phyloP scores from a whole-genome alignment of 2,113 vertebrate species.

The Pontoporia blainvillei region DNA sequence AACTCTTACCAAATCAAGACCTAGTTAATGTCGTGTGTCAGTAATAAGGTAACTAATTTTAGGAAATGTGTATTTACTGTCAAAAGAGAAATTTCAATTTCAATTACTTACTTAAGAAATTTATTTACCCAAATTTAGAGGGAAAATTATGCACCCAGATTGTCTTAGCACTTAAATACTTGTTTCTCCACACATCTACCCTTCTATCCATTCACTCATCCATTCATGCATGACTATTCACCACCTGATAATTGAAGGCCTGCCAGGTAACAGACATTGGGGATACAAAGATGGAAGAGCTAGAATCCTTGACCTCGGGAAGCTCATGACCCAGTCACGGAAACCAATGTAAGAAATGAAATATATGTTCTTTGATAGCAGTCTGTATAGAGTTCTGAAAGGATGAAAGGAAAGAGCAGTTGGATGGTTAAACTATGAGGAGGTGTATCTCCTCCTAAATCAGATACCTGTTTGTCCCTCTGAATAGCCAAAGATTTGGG shows the following conservation, averaged over 20 bases:
- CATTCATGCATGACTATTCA: neutral
- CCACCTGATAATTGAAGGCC: neutral
- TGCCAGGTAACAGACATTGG: neutral
- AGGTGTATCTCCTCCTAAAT: neutral
- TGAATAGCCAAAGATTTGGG: neutral
- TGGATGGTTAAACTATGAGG: neutral
- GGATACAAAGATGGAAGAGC: neutral
- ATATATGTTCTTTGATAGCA: neutral
- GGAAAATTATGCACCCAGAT: neutral
- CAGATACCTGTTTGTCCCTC: neutral
- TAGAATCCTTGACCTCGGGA: neutral
- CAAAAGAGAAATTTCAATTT: neutral
- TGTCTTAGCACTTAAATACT: neutral
- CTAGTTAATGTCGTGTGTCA: neutral
- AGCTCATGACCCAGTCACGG: neutral
- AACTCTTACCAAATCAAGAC: conserved; percentile 26
- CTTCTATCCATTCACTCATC: neutral
- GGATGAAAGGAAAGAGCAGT: neutral
- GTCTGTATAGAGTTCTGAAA: neutral
- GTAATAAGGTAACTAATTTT: neutral
- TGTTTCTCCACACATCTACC: neutral
- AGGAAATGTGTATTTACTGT: neutral
- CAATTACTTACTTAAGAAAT: neutral
- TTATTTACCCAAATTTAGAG: neutral
- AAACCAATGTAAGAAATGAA: neutral